A percentile compares a stretch with the other conserved stretches of the same genome.
These are phyloP conservation scores for Oligia latruncula DNA, from an alignment of 2,888 invertebrate species.

Conservation along the genomic window DNA sequence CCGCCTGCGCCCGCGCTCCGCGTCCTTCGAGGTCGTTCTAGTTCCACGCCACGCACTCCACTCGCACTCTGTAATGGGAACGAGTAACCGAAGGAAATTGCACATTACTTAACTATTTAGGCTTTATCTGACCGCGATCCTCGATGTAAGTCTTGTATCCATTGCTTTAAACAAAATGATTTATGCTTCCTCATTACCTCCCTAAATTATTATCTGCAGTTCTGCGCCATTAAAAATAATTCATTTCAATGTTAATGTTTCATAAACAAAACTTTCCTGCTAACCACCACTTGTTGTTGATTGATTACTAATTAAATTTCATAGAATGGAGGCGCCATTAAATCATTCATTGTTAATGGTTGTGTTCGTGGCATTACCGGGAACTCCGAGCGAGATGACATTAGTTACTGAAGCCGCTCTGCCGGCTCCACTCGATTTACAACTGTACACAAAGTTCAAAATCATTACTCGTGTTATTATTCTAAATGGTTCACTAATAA, in stretches of 20 bases:
- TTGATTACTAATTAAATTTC: slow-evolving; percentile 59
- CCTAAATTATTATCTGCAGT: slow-evolving; percentile 4
- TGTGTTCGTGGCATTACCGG: slow-evolving; percentile 36
- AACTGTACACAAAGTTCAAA: slow-evolving; percentile 47
- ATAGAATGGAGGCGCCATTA: slow-evolving; percentile 53
- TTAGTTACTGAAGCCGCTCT: slow-evolving; percentile 42
- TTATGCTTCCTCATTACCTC: neutral
- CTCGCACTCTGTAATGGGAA: slow-evolving; percentile 43
- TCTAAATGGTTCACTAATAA: slow-evolving; percentile 34
- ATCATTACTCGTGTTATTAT: slow-evolving; percentile 45
- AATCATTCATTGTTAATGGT: slow-evolving; percentile 47
- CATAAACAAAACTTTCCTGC: slow-evolving; percentile 9
- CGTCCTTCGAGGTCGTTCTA: slow-evolving; percentile 87
- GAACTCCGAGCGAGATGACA: slow-evolving; percentile 55
- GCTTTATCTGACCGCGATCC: slow-evolving; percentile 7
- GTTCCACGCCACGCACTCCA: slow-evolving; percentile 68
- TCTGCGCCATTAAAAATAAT: neutral
- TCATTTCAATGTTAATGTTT: slow-evolving; percentile 24
- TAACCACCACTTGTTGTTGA: slow-evolving; percentile 23
- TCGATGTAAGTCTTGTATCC: neutral
- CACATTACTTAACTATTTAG: slow-evolving; percentile 22
- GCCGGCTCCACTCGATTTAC: slow-evolving; percentile 45
- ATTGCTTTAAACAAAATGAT: neutral
- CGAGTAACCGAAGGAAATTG: slow-evolving; percentile 23
- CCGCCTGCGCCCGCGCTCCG: slow-evolving; percentile 54